A percentile compares a stretch with the other conserved stretches of the same genome.
phyloP scores from a whole-genome alignment of 2,888 invertebrate species.

The Orchestes rusci region DNA sequence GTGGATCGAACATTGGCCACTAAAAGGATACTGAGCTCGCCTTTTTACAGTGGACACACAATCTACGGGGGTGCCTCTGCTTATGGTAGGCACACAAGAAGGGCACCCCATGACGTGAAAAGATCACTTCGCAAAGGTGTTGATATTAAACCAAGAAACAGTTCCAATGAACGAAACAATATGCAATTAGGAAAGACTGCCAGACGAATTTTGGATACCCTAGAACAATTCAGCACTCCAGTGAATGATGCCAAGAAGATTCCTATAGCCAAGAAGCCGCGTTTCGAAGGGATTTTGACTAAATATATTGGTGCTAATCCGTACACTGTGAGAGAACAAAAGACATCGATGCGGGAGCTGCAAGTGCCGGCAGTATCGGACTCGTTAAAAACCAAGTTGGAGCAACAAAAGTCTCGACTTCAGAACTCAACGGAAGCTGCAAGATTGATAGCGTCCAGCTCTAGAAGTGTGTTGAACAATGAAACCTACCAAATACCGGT shows the following conservation, averaged over 20 bases:
- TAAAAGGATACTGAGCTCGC: constrained; percentile 50
- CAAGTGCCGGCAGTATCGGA: constrained; percentile 59
- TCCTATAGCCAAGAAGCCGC: constrained; percentile 46
- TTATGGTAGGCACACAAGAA: constrained; percentile 40
- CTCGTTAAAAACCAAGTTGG: constrained; percentile 50
- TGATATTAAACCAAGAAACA: constrained; percentile 46
- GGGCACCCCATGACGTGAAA: constrained; percentile 26
- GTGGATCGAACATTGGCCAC: constrained; percentile 44
- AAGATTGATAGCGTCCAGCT: constrained; percentile 52
- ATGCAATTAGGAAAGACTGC: constrained; percentile 64
- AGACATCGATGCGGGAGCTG: constrained; percentile 44
- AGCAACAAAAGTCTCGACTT: constrained; percentile 46
- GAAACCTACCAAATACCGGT: constrained; percentile 33
- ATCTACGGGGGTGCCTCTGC: constrained; percentile 69
- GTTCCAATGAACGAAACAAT: constrained; percentile 32
- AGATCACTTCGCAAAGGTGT: constrained; percentile 35
- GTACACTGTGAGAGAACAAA: constrained; percentile 31
- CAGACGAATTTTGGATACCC: constrained; percentile 66
- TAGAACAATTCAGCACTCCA: constrained; percentile 78
- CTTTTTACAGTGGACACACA: constrained; percentile 69
- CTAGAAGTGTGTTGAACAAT: constrained; percentile 47
- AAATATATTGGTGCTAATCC: constrained; percentile 38
- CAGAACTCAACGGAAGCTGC: constrained; percentile 56
- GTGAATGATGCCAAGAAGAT: constrained; percentile 71
- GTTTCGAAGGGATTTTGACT: constrained; percentile 31